Evolutionary conservation across 2,888 invertebrate genomes (phyloP).

Genomic region (Lissocephala sabroskyi): DNA sequence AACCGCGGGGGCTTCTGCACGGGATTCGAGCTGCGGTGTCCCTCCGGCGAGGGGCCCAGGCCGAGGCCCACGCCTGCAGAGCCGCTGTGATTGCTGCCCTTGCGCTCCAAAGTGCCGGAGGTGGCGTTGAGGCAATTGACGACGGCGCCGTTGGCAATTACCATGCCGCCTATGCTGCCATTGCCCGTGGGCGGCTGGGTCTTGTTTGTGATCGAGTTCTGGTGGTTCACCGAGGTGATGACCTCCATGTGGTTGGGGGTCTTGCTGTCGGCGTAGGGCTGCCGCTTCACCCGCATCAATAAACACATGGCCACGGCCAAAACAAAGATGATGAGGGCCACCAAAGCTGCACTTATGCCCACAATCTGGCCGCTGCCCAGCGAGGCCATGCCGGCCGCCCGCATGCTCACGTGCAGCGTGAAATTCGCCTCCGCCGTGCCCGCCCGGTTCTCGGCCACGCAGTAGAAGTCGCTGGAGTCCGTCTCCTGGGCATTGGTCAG

Average conservation of each 20-base stretch:
- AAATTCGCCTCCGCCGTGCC: constrained; percentile 92
- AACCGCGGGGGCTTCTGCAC: constrained; percentile 82
- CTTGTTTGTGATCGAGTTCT: constrained; percentile 74
- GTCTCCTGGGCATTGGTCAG: constrained; percentile 88
- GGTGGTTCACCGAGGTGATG: constrained; percentile 78
- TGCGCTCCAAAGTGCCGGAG: constrained; percentile 49
- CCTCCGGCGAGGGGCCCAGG: constrained; percentile 33
- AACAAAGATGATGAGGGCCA: constrained; percentile 83
- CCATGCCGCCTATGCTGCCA: constrained; percentile 74
- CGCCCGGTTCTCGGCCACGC: constrained; percentile 91
- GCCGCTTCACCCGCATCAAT: constrained; percentile 81
- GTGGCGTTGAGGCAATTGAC: constrained; percentile 67
- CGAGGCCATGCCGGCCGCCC: constrained; percentile 85
- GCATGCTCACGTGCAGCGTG: constrained; percentile 85
- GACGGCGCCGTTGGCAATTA: constrained; percentile 76
- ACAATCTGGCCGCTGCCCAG: constrained; percentile 89
- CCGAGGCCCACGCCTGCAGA: constrained; percentile 7
- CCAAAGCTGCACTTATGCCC: constrained; percentile 86
- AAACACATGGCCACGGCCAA: constrained; percentile 82
- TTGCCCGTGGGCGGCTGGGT: constrained; percentile 71
- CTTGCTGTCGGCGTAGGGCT: constrained; percentile 83
- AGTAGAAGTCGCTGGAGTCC: constrained; percentile 88
- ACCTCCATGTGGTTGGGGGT: constrained; percentile 83
- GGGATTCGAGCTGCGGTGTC: constrained; percentile 75
- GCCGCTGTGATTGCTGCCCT: constrained; percentile 32